phyloP scores from a whole-genome alignment of 2,888 invertebrate genomes.

The Dioctria rufipes region DNA sequence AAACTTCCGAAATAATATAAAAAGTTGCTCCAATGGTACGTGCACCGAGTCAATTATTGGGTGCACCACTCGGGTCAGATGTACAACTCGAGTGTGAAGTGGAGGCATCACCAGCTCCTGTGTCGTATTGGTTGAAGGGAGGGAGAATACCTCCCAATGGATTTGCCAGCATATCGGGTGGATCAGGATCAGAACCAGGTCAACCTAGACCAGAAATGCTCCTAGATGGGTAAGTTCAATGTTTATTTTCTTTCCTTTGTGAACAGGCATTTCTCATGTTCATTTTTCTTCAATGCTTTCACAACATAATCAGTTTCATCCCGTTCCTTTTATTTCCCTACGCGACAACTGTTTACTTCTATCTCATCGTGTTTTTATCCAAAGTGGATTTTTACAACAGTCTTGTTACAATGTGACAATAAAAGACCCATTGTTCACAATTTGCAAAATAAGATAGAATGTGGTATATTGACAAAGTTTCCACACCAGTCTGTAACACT shows the following conservation, averaged over 20 bases:
- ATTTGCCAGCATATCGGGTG: conserved; percentile 64
- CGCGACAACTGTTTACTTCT: background rate
- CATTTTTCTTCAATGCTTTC: background rate
- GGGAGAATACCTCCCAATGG: conserved; percentile 68
- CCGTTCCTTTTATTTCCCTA: background rate
- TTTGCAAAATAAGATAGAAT: too few species aligned
- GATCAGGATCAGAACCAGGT: conserved; percentile 67
- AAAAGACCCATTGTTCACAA: too few species aligned
- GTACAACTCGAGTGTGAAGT: conserved; percentile 90
- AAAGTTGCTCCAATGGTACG: conserved; percentile 91
- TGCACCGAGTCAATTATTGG: conserved; percentile 90
- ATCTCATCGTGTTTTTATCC: background rate
- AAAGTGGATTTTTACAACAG: too few species aligned
- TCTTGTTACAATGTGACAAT: too few species aligned
- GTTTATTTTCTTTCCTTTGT: conserved; percentile 12
- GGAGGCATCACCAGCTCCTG: conserved; percentile 83
- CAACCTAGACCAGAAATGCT: conserved; percentile 78
- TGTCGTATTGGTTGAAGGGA: conserved; percentile 71
- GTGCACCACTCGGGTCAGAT: conserved; percentile 88
- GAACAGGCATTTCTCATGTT: background rate
- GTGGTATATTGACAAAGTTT: too few species aligned
- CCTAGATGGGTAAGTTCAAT: conserved; percentile 80
- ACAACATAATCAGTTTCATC: background rate
- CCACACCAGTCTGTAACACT: too few species aligned
- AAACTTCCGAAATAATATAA: conserved; percentile 54